These are phyloP conservation scores for Anarhynchus alexandrinus DNA, from an alignment of 2,113 vertebrate species.

Conservation along the genomic window DNA sequence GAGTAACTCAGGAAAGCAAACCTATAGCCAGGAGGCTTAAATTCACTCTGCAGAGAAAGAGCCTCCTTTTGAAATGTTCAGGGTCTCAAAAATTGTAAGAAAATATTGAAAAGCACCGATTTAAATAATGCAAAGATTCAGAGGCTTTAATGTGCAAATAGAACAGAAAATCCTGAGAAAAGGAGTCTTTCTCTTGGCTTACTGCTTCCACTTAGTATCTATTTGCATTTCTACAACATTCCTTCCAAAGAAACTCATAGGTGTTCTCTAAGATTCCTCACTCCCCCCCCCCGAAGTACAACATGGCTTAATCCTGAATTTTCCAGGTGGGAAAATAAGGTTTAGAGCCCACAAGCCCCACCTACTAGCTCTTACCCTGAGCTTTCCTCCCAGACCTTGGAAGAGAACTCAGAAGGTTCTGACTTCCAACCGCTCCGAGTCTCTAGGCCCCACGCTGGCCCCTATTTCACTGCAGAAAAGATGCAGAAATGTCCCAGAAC, in stretches of 20 bases:
- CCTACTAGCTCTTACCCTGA: background rate
- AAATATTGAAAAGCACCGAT: conserved; percentile 12
- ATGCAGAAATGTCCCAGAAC: background rate
- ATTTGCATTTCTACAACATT: background rate
- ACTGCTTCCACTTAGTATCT: background rate
- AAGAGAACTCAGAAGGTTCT: background rate
- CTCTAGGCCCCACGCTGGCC: background rate
- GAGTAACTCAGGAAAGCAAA: background rate
- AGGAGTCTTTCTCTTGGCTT: background rate
- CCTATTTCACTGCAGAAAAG: background rate
- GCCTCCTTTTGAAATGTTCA: background rate
- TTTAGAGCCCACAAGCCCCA: background rate
- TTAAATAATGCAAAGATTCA: conserved; percentile 7
- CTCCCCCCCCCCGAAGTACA: background rate
- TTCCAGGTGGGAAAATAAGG: background rate
- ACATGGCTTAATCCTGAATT: background rate
- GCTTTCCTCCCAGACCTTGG: background rate
- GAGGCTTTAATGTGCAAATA: background rate
- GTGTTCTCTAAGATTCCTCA: background rate
- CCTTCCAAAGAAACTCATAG: background rate
- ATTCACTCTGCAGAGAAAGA: background rate
- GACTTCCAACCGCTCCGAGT: background rate
- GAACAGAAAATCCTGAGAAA: conserved; percentile 19
- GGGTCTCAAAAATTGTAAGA: background rate
- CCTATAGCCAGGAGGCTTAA: background rate